Evolutionary conservation across 2,113 vertebrate species (phyloP), one percentile per base, ranked within the genome.

Genomic region (Anthoscopus minutus): DNA sequence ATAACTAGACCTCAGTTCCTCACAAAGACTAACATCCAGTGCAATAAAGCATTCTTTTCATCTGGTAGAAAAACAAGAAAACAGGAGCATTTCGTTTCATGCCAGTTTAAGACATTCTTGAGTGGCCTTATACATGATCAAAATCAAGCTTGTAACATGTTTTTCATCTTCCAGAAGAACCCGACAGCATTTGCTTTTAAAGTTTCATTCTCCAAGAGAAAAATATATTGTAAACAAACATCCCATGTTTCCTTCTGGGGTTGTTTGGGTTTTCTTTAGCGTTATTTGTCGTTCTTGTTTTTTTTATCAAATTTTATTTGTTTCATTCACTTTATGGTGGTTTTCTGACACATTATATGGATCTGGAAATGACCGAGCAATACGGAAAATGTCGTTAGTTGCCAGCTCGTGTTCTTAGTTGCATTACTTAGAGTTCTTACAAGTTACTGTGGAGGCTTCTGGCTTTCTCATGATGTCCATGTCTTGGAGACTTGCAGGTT

Each of bases 11-110:
- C 37, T 56, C 48, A 82, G 37, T 28, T 93, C 65, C 35, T 87
- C 79, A 65, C 31, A 33, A 87, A 79, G 38, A 69, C 42, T 81
- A 93, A 91, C 56, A 92, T 22, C 33, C 70, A 64, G 37, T 57
- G 89, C 37, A 88, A 94, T 89, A 88, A 88, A 94, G 35, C 38
- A 73, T 85, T 94, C 69, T 90, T 94, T 89, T 96, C 70, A 97
- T 92, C 86, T 86, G 66, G 53, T 44, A 70, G 56, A 78, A 93
- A 86, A 96, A 87, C 80, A 90, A 89, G 31, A 81, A 80, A 93
- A 82, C 33, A 87, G 90, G 70, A 87, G 19, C 6, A 40, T 48
- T 93, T 85, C 44, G 89, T 96, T 77, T 91, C 77, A 54, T 86
- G 42, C 88, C 89, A 92, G 60, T 93, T 95, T 89, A 86, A 89